Conservation (phyloP, 2,113 vertebrate genomes). For the Notarius quadriscutis region DNA sequence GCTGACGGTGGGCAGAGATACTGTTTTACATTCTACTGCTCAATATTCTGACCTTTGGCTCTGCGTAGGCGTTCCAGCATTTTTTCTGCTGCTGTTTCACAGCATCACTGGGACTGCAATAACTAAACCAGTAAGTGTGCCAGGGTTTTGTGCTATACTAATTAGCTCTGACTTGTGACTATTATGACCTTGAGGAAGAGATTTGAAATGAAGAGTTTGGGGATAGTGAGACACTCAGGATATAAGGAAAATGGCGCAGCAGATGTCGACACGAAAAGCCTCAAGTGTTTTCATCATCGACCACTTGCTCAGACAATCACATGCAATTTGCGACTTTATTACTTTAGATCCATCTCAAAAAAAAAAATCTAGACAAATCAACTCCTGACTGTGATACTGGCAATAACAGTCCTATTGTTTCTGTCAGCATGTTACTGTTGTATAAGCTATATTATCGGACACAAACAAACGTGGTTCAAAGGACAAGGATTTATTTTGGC, state of each 20-base stretch:
- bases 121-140: slow-evolving; percentile 36
- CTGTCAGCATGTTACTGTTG: not conserved
- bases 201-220: slow-evolving; percentile 10
- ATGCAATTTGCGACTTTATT: not conserved
- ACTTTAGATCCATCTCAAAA: not conserved
- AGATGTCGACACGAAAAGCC: not conserved
- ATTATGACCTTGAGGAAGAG: slow-evolving; percentile 35
- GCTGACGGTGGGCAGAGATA: slow-evolving; percentile 33
- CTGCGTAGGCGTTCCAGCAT: slow-evolving; percentile 42
- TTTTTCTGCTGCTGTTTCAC: slow-evolving; percentile 42
- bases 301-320: not conserved
- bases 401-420: not conserved
- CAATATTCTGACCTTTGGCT: slow-evolving; percentile 48
- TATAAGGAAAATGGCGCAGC: not conserved
- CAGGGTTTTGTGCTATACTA: slow-evolving; percentile 28
- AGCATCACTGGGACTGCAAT: slow-evolving; percentile 44
- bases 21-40: slow-evolving; percentile 47
- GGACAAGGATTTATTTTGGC: not conserved
- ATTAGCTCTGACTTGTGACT: slow-evolving; percentile 33
- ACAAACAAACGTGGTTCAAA: not conserved
- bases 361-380: not conserved
- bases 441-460: slow-evolving; percentile 6
- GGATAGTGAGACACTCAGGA: slow-evolving; percentile 7
- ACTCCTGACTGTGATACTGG: not conserved
- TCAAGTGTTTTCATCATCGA: not conserved